Base-by-base conservation (phyloP, 1,140 invertebrate species). In the Gryllus bimaculatus region DNA sequence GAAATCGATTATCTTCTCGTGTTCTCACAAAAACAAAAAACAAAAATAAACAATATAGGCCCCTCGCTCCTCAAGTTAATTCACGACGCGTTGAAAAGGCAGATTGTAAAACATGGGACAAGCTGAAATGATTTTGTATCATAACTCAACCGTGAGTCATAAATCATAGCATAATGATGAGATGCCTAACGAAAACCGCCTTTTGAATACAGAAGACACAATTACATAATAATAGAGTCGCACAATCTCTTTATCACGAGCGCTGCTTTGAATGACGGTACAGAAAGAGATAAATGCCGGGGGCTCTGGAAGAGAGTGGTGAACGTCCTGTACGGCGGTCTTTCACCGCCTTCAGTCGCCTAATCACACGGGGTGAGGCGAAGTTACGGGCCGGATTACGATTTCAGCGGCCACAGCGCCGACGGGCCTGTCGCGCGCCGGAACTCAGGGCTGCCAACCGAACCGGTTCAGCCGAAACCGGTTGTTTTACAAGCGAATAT, bases 141-240 rank as follows among this genome's bases (percentile, higher is more conserved):
- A 66, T 66, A 66, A 66, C 54, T 66, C 54, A 66, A 66, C 10
- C 10, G 54, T 18, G 18, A 66, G 54, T 18, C 54, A 66, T 66
- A 13, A 66, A 66, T 66, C 54, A 66, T 66, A 66, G 10, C 10
- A 18, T 66, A 66, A 66, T 66, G 54, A 66, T 66, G 54, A 66
- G 54, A 66, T 66, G 54, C 18, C 54, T 66, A 66, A 66, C 54
- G 54, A 66, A 66, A 66, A 66, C 7, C 54, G 54, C 54, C 18
- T 66, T 66, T 66, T 66, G 54, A 66, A 66, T 66, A 66, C 54
- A 66, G 54, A 66, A 66, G 54, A 66, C 54, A 66, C 54, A 66
- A 66, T 66, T 66, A 66, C 54, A 66, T 66, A 66, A 66, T 66
- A 66, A 66, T 18, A 66, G 54, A 66, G 54, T 18, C 54, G 10